Evolutionary conservation across 2,113 vertebrate genomes (phyloP), one percentile per base, ranked within the genome.

Genomic region (Elaphurus davidianus): DNA sequence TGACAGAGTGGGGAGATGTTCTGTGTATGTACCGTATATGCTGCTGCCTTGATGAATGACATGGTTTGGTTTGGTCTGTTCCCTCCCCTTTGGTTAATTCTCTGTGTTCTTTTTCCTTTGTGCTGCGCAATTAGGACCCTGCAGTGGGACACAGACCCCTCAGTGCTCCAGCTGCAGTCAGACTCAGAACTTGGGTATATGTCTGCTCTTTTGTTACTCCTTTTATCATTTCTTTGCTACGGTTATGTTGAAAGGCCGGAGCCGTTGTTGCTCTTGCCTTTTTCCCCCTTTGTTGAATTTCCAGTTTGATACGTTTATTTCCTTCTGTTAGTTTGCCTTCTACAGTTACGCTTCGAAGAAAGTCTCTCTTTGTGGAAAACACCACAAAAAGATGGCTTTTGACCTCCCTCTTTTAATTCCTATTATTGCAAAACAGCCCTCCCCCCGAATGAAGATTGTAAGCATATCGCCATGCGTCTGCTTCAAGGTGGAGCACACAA

Each of bases 111-210:
- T 99, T 98, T 98, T 97, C 99, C 98, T 98, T 99, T 97, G 98
- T 99, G 98, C 99, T 99, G 99, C 99, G 98, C 99, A 98, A 99
- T 98, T 99, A 99, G 99, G 99, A 99, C 99, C 98, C 99, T 99
- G 99, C 99, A 99, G 99, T 99, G 99, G 99, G 99, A 99, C 99
- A 99, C 99, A 99, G 99, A 99, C 99, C 99, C 99, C 98, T 99
- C 99, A 99, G 99, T 99, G 99, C 99, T 99, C 97, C 99, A 99
- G 99, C 99, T 99, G 99, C 99, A 99, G 98, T 99, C 99, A 98
- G 99, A 99, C 99, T 99, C 99, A 98, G 99, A 99, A 99, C 99
- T 99, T 98, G 99, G 99, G 99, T 99, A 99, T 98, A 99, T 99
- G 98, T 99, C 98, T 96, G 98, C 97, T 99, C 98, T 99, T 99